Conservation (phyloP, 2,113 vertebrate species). For the Brevimyrus niger region DNA sequence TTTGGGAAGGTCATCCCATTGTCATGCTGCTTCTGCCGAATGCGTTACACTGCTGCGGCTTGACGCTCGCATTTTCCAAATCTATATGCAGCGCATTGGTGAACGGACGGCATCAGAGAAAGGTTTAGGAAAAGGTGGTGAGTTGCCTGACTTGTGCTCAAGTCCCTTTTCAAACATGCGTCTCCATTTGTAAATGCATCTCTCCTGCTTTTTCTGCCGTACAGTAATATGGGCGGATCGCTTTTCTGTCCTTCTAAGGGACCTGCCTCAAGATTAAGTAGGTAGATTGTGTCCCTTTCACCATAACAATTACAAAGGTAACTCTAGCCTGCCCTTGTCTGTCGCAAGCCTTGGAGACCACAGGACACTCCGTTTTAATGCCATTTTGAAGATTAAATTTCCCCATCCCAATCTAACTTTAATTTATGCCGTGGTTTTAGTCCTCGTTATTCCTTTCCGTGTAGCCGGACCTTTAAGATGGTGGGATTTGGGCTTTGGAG, state of each 20-base stretch:
- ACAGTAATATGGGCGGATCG: conserved; percentile 65
- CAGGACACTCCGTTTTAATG: conserved; percentile 77
- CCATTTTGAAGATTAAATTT: conserved; percentile 81
- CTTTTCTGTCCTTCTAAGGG: conserved; percentile 72
- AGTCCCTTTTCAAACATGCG: conserved; percentile 55
- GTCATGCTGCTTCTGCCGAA: conserved; percentile 55
- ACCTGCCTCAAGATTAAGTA: conserved; percentile 69
- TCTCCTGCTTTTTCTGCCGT: conserved; percentile 55
- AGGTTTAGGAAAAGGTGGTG: not conserved
- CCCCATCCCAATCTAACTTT: conserved; percentile 72
- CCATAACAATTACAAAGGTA: conserved; percentile 74
- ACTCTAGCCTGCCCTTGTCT: conserved; percentile 74
- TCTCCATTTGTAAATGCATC: conserved; percentile 62
- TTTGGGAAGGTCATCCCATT: conserved; percentile 49
- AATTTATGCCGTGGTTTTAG: conserved; percentile 42
- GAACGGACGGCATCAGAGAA: conserved; percentile 41
- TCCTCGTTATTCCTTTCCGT: conserved; percentile 27
- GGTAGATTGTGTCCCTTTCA: conserved; percentile 70
- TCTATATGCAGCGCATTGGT: conserved; percentile 44
- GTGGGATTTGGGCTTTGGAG: not conserved
- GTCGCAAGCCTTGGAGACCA: conserved; percentile 62
- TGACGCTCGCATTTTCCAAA: conserved; percentile 46
- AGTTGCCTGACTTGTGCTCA: conserved; percentile 39
- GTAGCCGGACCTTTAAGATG: not conserved
- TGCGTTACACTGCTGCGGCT: conserved; percentile 40